phyloP scores from a whole-genome alignment of 2,113 vertebrate species.

The Lasiurus cinereus region DNA sequence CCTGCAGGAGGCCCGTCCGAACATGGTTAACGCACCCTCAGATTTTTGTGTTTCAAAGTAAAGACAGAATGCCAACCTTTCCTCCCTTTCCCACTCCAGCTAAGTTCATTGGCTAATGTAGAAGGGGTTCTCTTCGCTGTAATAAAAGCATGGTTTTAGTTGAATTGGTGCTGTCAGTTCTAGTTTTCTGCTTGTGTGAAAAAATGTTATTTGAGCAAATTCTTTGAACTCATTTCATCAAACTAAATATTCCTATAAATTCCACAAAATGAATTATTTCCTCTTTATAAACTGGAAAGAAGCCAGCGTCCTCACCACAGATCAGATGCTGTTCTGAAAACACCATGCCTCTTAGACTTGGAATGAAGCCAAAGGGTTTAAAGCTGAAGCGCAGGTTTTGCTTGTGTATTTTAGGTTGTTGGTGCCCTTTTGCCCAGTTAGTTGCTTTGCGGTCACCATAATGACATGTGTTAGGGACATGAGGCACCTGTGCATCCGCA shows the following conservation, averaged over 20 bases:
- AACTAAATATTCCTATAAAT: background rate
- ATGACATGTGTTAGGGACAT: too few relatives aligned
- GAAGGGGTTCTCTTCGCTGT: background rate
- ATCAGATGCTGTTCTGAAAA: background rate
- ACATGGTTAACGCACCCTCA: accelerated
- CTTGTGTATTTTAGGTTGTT: accelerated
- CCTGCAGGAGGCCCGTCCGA: background rate
- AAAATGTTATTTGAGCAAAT: background rate
- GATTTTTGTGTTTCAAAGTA: background rate
- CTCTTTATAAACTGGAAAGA: background rate
- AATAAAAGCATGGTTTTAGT: background rate
- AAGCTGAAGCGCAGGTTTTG: background rate
- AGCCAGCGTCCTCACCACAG: accelerated
- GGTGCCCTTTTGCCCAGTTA: too few relatives aligned
- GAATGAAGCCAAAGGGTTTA: background rate
- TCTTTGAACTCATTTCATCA: background rate
- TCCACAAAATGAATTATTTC: background rate
- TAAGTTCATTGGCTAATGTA: background rate
- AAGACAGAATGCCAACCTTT: background rate
- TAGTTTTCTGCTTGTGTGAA: background rate
- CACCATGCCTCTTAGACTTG: accelerated
- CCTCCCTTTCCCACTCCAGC: background rate
- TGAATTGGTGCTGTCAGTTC: background rate
- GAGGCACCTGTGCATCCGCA: accelerated
- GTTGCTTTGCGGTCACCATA: accelerated